Evolutionary conservation across 2,888 invertebrate species (phyloP).

Genomic region (Dasypogon diadema): DNA sequence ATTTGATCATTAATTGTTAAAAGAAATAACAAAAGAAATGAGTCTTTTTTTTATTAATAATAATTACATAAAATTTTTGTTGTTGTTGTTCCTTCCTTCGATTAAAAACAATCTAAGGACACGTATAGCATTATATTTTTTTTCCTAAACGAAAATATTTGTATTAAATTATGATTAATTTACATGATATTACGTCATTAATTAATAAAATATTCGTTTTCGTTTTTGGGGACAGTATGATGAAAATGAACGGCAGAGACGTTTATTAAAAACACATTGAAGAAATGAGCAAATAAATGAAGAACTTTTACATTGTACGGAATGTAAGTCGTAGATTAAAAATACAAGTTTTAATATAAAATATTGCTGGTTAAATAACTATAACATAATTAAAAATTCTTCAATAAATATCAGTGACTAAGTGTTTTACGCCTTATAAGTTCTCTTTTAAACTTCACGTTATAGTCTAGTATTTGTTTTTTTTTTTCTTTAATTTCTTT

Average conservation of each 20-base stretch:
- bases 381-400: conserved; percentile 38
- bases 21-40: conserved; percentile 43
- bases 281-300: conserved; percentile 27
- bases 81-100: background rate
- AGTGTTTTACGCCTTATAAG: conserved; percentile 23
- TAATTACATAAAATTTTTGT: conserved; percentile 41
- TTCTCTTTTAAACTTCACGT: conserved; percentile 26
- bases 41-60: conserved; percentile 30
- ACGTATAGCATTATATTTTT: conserved; percentile 32
- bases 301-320: conserved; percentile 29
- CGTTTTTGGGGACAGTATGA: background rate
- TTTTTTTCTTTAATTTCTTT: too few species aligned
- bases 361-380: conserved; percentile 42
- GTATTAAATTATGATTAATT: conserved; percentile 22
- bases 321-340: conserved; percentile 32
- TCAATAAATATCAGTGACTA: conserved; percentile 46
- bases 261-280: background rate
- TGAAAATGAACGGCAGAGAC: background rate
- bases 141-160: conserved; percentile 22
- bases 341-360: conserved; percentile 28
- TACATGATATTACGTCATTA: conserved; percentile 33
- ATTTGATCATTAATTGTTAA: conserved; percentile 29
- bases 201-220: background rate
- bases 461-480: conserved; percentile 17
- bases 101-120: conserved; percentile 13